Percentiles rank a stretch among this genome's conserved stretches.
Evolutionary conservation across 2,797 vertebrate species (phyloP).

Genomic region (Molossus alvarezi): DNA sequence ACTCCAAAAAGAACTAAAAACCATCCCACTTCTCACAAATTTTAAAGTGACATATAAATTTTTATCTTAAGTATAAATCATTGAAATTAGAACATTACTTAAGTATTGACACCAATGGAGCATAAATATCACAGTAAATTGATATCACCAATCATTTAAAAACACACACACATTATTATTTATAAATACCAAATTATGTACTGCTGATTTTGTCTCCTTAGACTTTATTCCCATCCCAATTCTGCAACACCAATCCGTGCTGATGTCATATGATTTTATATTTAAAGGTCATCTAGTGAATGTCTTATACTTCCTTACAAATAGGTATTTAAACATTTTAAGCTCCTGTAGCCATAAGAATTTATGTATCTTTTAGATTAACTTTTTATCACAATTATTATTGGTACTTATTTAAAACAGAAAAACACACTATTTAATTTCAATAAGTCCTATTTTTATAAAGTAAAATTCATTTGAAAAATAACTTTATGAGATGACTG

Average conservation of each 20-base stretch:
- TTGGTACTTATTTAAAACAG: neutral
- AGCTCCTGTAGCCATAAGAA: neutral
- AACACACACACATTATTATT: neutral
- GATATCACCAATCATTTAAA: neutral
- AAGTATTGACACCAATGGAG: neutral
- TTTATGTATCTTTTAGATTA: neutral
- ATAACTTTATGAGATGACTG: neutral
- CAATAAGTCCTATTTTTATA: neutral
- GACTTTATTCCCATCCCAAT: neutral
- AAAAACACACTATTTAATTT: neutral
- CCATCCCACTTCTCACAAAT: neutral
- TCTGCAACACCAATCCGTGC: neutral
- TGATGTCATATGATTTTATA: neutral
- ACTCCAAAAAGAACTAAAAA: neutral
- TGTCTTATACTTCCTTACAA: neutral
- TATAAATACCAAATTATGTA: neutral
- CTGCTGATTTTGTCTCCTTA: neutral
- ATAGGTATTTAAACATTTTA: neutral
- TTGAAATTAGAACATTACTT: neutral
- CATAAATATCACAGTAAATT: neutral
- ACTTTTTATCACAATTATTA: neutral
- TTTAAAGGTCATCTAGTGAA: neutral
- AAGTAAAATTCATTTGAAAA: constrained; percentile 9
- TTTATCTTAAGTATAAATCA: neutral
- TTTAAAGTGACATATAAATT: constrained; percentile 9